phyloP scores from a whole-genome alignment of 2,888 invertebrate genomes.

The Cephus sareptanus region DNA sequence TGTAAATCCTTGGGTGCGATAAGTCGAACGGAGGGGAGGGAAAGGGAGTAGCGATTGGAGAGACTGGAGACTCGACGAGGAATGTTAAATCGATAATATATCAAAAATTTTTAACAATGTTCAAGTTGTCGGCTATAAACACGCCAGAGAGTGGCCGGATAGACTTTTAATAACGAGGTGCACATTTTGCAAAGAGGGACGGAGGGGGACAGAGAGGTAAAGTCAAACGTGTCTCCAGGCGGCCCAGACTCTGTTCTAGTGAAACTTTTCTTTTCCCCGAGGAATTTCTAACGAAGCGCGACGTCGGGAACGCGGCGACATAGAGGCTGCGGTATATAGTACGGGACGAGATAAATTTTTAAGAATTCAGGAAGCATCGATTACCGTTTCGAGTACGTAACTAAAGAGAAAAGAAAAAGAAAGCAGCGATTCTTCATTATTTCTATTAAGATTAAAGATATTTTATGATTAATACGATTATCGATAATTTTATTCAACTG shows the following conservation, averaged over 20 bases:
- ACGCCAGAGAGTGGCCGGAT: not conserved
- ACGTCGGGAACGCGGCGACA: not conserved
- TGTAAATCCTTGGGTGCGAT: not conserved
- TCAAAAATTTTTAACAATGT: not conserved
- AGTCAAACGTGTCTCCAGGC: not conserved
- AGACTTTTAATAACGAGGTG: not conserved
- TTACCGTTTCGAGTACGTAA: not conserved
- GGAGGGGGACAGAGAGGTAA: not conserved
- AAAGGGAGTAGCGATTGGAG: not conserved
- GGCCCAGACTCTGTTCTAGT: not conserved
- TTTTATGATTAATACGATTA: not conserved
- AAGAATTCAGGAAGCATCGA: not conserved
- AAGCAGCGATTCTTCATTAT: not conserved
- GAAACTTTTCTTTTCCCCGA: not conserved
- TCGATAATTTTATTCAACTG: not conserved
- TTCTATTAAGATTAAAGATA: not conserved
- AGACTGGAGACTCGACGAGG: not conserved
- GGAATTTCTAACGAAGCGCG: not conserved
- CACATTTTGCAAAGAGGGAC: not conserved
- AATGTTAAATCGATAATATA: conserved; percentile 1
- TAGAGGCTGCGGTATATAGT: not conserved
- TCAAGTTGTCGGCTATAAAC: not conserved
- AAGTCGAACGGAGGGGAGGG: not conserved
- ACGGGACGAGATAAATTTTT: not conserved
- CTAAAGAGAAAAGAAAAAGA: not conserved